These are phyloP conservation scores for Hipparchia semele DNA, from an alignment of 2,888 invertebrate genomes.

Conservation along the genomic window DNA sequence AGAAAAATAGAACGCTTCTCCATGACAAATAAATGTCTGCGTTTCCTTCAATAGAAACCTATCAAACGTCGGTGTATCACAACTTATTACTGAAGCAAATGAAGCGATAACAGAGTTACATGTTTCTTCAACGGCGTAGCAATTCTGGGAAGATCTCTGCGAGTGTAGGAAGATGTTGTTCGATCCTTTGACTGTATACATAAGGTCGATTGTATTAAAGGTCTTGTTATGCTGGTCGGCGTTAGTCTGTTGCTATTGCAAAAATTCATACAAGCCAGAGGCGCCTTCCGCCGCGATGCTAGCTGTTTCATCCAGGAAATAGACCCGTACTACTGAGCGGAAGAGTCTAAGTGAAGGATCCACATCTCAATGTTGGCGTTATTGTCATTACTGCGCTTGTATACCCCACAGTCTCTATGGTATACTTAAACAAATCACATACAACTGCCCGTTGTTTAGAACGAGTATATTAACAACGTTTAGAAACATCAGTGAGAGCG, in stretches of 20 bases:
- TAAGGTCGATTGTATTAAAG: slow-evolving; percentile 42
- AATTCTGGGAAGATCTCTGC: slow-evolving; percentile 51
- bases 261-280: slow-evolving; percentile 67
- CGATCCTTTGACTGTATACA: slow-evolving; percentile 39
- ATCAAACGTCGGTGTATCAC: slow-evolving; percentile 61
- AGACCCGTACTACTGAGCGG: slow-evolving; percentile 58
- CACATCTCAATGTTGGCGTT: slow-evolving; percentile 47
- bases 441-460: slow-evolving; percentile 14
- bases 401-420: not conserved
- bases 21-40: slow-evolving; percentile 43
- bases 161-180: slow-evolving; percentile 38
- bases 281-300: slow-evolving; percentile 59
- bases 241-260: slow-evolving; percentile 45
- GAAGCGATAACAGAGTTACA: slow-evolving; percentile 63
- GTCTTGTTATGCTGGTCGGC: slow-evolving; percentile 49
- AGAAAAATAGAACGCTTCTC: slow-evolving; percentile 29
- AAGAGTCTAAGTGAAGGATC: slow-evolving; percentile 58
- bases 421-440: slow-evolving; percentile 43
- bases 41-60: slow-evolving; percentile 62
- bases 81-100: slow-evolving; percentile 69
- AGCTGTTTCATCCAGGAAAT: slow-evolving; percentile 67
- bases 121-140: slow-evolving; percentile 50
- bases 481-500: not conserved
- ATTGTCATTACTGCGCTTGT: slow-evolving; percentile 49
- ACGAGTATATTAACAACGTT: no score